These are phyloP conservation scores for Pavo muticus DNA, from an alignment of 2,113 vertebrate species.

Conservation along the genomic window DNA sequence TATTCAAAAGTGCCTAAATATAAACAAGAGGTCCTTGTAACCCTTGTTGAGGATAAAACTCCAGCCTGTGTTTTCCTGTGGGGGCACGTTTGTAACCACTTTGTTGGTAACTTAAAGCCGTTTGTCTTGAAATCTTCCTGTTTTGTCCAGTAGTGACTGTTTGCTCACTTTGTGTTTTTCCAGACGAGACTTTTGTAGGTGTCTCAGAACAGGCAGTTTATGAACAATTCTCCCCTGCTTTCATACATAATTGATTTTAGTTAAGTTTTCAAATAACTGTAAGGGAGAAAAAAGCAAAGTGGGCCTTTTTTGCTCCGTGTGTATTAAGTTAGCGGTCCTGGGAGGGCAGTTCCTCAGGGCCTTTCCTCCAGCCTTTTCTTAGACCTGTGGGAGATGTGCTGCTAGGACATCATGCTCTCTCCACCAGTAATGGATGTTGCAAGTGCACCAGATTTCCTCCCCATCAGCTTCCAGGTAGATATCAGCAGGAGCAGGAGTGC, in stretches of 20 bases:
- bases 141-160: conserved; percentile 43
- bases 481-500: background rate
- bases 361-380: background rate
- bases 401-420: background rate
- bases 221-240: background rate
- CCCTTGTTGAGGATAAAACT: background rate
- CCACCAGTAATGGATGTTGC: background rate
- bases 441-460: background rate
- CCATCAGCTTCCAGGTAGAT: background rate
- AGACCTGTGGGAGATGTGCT: background rate
- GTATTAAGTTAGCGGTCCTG: background rate
- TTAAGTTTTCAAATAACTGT: background rate
- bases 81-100: background rate
- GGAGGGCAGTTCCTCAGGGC: background rate
- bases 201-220: background rate
- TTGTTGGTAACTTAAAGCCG: conserved; percentile 13
- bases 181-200: conserved; percentile 34
- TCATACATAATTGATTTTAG: background rate
- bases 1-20: background rate
- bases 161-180: conserved; percentile 27
- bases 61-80: background rate
- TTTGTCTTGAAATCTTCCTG: conserved; percentile 65
- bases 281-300: background rate
- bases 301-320: accelerated
- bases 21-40: background rate